Evolutionary conservation across 2,113 vertebrate genomes (phyloP).

Genomic region (Amphilophus citrinellus): DNA sequence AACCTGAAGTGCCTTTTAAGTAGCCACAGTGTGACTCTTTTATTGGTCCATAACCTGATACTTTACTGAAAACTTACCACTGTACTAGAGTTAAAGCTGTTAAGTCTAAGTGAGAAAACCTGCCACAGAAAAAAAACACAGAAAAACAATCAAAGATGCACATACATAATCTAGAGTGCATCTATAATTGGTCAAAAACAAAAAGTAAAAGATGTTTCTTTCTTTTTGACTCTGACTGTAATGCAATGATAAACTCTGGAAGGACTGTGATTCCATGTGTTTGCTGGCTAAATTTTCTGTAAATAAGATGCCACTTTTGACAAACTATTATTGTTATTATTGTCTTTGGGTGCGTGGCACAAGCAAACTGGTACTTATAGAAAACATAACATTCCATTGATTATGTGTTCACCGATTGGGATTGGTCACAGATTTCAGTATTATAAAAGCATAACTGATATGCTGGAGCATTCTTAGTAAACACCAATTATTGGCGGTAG

Average conservation of each 20-base stretch:
- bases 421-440: background rate
- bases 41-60: background rate
- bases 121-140: too few relatives aligned
- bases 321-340: background rate
- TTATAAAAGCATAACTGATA: conserved; percentile 1
- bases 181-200: background rate
- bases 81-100: too few relatives aligned
- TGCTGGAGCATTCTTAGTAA: conserved; percentile 17
- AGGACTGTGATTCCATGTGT: background rate
- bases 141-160: too few relatives aligned
- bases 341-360: background rate
- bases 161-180: background rate
- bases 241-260: background rate
- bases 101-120: too few relatives aligned
- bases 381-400: background rate
- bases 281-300: background rate
- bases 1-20: background rate
- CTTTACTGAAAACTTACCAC: too few relatives aligned
- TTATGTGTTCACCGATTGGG: background rate
- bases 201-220: background rate
- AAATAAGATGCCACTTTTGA: background rate
- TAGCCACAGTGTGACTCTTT: background rate
- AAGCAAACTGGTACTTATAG: conserved; percentile 3
- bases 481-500: conserved; percentile 28
- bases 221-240: background rate